These are phyloP conservation scores for Zaprionus ornatus DNA, from an alignment of 1,140 invertebrate species.

Conservation along the genomic window DNA sequence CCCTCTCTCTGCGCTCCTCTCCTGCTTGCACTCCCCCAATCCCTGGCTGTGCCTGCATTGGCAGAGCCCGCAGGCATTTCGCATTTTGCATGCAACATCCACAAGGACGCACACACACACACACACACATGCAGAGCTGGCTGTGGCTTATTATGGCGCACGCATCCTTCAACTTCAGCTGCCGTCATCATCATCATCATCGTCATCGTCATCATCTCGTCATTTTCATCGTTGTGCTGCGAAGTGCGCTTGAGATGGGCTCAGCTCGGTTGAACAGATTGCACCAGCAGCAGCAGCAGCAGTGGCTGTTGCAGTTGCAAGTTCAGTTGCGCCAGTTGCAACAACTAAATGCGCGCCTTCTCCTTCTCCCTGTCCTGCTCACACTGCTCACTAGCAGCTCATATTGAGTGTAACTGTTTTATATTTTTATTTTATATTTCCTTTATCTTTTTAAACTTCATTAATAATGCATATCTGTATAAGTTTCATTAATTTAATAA, in stretches of 20 bases:
- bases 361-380: too few species aligned
- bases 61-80: conserved; percentile 61
- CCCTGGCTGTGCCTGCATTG: conserved; percentile 40
- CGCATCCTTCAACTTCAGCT: conserved; percentile 78
- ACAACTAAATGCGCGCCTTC: conserved; percentile 2
- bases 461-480: too few species aligned
- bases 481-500: too few species aligned
- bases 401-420: too few species aligned
- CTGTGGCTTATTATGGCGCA: conserved; percentile 72
- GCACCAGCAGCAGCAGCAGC: conserved; percentile 1
- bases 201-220: conserved; percentile 22
- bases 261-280: conserved; percentile 30
- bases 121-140: neutral
- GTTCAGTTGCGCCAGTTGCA: conserved; percentile 12
- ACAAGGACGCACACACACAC: conserved; percentile 64
- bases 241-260: conserved; percentile 61
- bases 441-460: too few species aligned
- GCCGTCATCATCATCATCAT: conserved; percentile 25
- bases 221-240: conserved; percentile 24
- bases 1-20: too few species aligned
- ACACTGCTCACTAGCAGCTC: too few species aligned
- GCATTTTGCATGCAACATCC: conserved; percentile 63
- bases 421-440: too few species aligned
- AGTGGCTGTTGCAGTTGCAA: conserved; percentile 20
- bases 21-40: neutral